Conservation (phyloP, 2,888 invertebrate species). For the Noctua fimbriata region DNA sequence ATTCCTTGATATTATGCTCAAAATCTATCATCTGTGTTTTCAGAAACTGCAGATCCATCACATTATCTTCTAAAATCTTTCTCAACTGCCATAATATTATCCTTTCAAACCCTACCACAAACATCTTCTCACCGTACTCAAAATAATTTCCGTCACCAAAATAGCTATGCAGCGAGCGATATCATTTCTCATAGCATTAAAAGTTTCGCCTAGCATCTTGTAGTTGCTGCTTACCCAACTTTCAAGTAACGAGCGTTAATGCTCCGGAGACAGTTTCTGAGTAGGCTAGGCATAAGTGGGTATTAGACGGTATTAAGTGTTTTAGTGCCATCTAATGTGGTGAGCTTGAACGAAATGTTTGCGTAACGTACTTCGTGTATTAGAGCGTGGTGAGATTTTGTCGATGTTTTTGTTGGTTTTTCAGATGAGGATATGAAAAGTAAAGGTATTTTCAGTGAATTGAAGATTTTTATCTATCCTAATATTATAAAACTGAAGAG, state of each 20-base stretch:
- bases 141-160: constrained; percentile 34
- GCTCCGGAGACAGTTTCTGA: constrained; percentile 70
- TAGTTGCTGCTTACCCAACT: constrained; percentile 68
- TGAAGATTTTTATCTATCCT: too few species aligned
- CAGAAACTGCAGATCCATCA: too few species aligned
- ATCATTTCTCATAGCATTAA: constrained; percentile 63
- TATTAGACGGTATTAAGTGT: constrained; percentile 68
- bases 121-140: background rate
- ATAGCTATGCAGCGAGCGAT: constrained; percentile 23
- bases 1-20: too few species aligned
- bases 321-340: constrained; percentile 65
- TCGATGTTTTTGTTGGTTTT: background rate
- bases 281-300: constrained; percentile 69
- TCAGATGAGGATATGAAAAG: background rate
- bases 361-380: constrained; percentile 22
- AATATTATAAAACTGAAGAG: too few species aligned
- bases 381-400: constrained; percentile 11
- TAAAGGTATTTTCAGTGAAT: background rate
- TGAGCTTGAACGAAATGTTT: constrained; percentile 48
- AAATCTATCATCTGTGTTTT: too few species aligned
- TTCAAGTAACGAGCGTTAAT: constrained; percentile 67
- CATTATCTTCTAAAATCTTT: too few species aligned
- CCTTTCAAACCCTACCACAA: background rate
- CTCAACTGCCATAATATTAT: too few species aligned
- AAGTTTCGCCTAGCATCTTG: constrained; percentile 61